phyloP scores from a whole-genome alignment of 2,888 invertebrate species.

The Tipula lateralis region DNA sequence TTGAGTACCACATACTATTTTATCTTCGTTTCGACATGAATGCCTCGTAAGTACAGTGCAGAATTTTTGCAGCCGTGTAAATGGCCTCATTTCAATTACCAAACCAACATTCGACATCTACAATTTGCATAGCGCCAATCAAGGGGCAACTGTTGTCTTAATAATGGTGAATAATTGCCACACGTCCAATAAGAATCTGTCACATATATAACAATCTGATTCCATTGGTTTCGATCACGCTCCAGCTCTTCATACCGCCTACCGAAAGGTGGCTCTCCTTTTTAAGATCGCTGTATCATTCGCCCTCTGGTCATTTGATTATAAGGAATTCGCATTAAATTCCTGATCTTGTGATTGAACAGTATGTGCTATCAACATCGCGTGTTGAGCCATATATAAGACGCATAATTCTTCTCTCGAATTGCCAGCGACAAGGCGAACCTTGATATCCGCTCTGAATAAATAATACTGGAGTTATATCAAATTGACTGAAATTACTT shows the following conservation, averaged over 20 bases:
- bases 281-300: too few species aligned
- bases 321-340: too few species aligned
- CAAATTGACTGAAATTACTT: conserved; percentile 38
- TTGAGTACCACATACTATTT: conserved; percentile 91
- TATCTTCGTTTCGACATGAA: conserved; percentile 84
- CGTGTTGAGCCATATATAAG: too few species aligned
- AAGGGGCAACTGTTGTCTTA: conserved; percentile 88
- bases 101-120: conserved; percentile 98
- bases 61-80: conserved; percentile 83
- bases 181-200: conserved; percentile 88
- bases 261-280: too few species aligned
- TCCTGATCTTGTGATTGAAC: too few species aligned
- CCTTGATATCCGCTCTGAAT: too few species aligned
- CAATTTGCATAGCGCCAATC: conserved; percentile 95
- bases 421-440: too few species aligned
- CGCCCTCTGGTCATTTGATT: too few species aligned
- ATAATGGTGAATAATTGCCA: conserved; percentile 69
- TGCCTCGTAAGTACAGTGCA: conserved; percentile 85
- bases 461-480: conserved; percentile 60
- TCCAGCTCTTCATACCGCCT: conserved; percentile 70
- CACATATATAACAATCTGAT: conserved; percentile 87
- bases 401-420: too few species aligned
- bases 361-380: too few species aligned
- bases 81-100: conserved; percentile 94
- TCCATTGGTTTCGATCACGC: conserved; percentile 81